Evolutionary conservation across 64 coral and sea anemone species (phyloP).

Genomic region (Porites lutea): DNA sequence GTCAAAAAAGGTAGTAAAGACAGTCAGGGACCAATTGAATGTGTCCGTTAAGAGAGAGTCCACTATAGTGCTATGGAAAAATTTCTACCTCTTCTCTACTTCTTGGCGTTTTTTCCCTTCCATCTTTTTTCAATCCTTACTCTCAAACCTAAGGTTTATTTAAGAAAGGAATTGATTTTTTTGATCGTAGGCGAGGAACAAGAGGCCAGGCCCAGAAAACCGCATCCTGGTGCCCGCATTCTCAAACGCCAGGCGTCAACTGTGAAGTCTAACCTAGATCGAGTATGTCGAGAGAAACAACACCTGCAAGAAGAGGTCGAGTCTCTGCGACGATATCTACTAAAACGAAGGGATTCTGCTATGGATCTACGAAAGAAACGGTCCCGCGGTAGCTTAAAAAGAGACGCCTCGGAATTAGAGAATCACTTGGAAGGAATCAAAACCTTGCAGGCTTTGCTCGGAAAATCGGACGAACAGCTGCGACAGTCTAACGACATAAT

Average conservation of each 20-base stretch:
- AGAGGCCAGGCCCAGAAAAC: conserved; percentile 14
- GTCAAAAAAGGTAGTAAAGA: too few relatives aligned
- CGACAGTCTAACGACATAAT: conserved; percentile 70
- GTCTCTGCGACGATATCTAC: conserved; percentile 41
- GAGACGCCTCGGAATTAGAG: conserved; percentile 4
- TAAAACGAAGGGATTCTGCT: conserved; percentile 46
- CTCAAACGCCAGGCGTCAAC: conserved; percentile 59
- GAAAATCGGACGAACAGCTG: conserved; percentile 66
- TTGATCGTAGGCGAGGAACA: not conserved
- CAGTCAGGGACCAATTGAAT: too few relatives aligned
- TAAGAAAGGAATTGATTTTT: not conserved
- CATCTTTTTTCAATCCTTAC: too few relatives aligned
- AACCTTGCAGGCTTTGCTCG: conserved; percentile 61
- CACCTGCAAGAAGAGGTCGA: conserved; percentile 72
- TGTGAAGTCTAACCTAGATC: conserved; percentile 62
- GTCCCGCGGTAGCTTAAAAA: conserved; percentile 28
- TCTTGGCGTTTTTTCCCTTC: too few relatives aligned
- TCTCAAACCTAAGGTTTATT: not conserved
- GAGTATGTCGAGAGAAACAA: conserved; percentile 63
- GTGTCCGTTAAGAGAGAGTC: too few relatives aligned
- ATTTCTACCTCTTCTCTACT: too few relatives aligned
- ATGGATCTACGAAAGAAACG: conserved; percentile 46
- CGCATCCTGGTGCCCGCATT: conserved; percentile 62
- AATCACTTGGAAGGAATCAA: conserved; percentile 66
- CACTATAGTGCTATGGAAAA: too few relatives aligned